Evolutionary conservation across 2,797 vertebrate genomes (phyloP).

Genomic region (Mormyrops boulengeri): DNA sequence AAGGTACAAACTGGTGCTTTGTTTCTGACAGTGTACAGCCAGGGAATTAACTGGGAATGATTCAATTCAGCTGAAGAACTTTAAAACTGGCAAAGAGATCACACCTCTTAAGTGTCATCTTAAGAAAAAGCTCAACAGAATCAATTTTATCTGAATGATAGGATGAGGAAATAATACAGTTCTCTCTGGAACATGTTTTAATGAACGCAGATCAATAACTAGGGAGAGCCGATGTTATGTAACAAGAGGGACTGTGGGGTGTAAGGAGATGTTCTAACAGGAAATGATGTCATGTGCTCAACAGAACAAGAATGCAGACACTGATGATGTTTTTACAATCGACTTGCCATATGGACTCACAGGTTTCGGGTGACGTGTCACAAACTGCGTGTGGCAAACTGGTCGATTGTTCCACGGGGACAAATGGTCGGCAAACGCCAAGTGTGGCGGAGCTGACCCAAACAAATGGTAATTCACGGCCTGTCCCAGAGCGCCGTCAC

Average conservation of each 20-base stretch:
- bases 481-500: not conserved
- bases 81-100: not conserved
- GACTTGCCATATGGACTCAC: conserved; percentile 21
- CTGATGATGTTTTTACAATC: not conserved
- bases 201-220: not conserved
- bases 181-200: not conserved
- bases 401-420: conserved; percentile 39
- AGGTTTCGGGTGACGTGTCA: conserved; percentile 15
- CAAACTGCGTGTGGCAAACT: conserved; percentile 30
- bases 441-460: not conserved
- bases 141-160: not conserved
- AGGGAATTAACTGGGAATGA: not conserved
- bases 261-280: not conserved
- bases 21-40: not conserved
- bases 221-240: not conserved
- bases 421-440: conserved; percentile 17
- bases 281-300: not conserved
- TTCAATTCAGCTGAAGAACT: not conserved
- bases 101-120: not conserved
- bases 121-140: not conserved
- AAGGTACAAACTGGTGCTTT: not conserved
- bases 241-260: not conserved
- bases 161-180: not conserved
- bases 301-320: not conserved
- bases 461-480: not conserved